Conservation (phyloP, 2,113 vertebrate genomes). For the Corythoichthys haematopterus region DNA sequence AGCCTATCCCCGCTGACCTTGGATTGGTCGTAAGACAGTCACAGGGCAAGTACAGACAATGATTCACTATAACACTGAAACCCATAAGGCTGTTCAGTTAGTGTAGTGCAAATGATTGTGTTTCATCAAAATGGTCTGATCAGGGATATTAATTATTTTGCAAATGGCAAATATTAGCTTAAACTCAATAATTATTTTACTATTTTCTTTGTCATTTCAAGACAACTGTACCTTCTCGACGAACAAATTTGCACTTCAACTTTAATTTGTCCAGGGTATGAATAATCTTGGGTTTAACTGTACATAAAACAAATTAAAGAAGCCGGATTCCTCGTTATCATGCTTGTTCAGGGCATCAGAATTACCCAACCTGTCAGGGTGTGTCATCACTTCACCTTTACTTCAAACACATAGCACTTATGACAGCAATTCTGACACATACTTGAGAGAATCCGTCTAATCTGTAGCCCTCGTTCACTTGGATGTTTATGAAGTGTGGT, state of each 20-base stretch:
- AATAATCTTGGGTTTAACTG: background rate
- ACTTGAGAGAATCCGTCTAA: background rate
- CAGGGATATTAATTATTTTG: no score
- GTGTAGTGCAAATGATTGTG: no score
- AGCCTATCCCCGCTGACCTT: no score
- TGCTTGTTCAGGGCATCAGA: background rate
- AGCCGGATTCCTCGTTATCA: slow-evolving; percentile 30
- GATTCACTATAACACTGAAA: no score
- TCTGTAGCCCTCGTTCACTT: background rate
- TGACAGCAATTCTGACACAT: background rate
- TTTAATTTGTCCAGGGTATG: background rate
- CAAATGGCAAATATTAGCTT: no score
- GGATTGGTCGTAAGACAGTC: no score
- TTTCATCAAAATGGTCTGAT: no score
- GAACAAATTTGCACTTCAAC: background rate
- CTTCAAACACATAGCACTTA: slow-evolving; percentile 7
- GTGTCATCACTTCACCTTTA: slow-evolving; percentile 14
- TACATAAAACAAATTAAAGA: background rate
- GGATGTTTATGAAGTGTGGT: background rate
- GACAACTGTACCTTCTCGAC: background rate
- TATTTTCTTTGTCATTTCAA: no score
- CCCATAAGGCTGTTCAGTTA: no score
- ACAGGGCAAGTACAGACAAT: no score
- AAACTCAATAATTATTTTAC: no score
- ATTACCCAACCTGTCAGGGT: background rate